Evolutionary conservation across 2,113 vertebrate genomes (phyloP).

Genomic region (Triplophysa dalaica): DNA sequence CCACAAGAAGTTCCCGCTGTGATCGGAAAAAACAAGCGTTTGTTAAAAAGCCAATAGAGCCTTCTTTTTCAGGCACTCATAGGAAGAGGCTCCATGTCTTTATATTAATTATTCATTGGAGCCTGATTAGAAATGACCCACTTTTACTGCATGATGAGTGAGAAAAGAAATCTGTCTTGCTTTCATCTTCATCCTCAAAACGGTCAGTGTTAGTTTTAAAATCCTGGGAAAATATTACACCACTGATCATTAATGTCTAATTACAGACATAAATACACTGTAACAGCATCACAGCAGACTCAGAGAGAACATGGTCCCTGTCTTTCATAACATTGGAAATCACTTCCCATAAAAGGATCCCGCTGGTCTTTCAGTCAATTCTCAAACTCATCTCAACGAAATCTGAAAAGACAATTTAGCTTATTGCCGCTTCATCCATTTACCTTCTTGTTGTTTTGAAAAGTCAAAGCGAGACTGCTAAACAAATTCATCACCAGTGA

Average conservation of each 20-base stretch:
- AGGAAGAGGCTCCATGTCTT: conserved; percentile 72
- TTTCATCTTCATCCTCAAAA: conserved; percentile 49
- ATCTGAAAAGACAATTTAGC: conserved; percentile 10
- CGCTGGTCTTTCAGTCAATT: background rate
- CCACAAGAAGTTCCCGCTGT: background rate
- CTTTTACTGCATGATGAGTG: conserved; percentile 69
- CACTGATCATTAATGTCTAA: conserved; percentile 28
- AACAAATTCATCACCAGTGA: background rate
- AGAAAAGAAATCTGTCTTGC: conserved; percentile 64
- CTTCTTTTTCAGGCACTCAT: conserved; percentile 72
- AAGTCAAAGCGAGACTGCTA: background rate
- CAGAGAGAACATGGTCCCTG: background rate
- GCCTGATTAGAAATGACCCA: conserved; percentile 77
- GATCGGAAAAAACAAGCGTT: background rate
- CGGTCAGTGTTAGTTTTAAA: conserved; percentile 20
- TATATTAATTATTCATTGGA: conserved; percentile 81
- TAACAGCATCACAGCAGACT: background rate
- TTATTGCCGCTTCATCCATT: background rate
- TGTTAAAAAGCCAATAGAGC: conserved; percentile 54
- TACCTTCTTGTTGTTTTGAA: background rate
- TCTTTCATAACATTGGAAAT: background rate
- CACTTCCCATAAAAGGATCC: background rate
- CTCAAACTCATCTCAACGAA: background rate
- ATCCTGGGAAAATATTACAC: conserved; percentile 39
- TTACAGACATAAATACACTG: conserved; percentile 38